A percentile compares a stretch with the other conserved stretches of the same genome.
Conservation (phyloP, 2,797 vertebrate species). For the Austrolebias charrua region DNA sequence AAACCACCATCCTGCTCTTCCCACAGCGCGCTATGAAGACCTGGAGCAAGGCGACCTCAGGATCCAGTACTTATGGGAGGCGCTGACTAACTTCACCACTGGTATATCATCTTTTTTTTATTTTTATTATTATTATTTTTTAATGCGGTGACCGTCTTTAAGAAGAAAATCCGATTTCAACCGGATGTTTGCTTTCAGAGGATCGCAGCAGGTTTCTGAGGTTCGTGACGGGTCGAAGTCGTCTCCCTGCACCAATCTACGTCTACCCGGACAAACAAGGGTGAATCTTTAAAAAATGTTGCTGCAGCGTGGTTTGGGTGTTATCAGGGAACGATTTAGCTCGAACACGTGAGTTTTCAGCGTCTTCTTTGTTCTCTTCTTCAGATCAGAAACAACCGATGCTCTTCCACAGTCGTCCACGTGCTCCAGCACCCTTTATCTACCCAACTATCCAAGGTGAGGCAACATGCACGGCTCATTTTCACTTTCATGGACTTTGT, state of each 20-base stretch:
- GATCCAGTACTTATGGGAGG: constrained; percentile 96
- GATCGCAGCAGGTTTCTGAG: constrained; percentile 97
- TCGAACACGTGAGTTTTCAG: not conserved
- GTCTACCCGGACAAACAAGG: constrained; percentile 95
- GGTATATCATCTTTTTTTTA: constrained; percentile 72
- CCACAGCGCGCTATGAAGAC: constrained; percentile 91
- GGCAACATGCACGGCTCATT: not conserved
- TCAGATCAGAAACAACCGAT: constrained; percentile 90
- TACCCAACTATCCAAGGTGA: constrained; percentile 94
- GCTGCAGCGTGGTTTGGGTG: not conserved
- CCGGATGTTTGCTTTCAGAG: constrained; percentile 79
- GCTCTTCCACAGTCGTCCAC: constrained; percentile 96
- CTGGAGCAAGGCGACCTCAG: constrained; percentile 88
- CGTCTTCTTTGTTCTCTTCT: constrained; percentile 5
- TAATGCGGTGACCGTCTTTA: too few species aligned
- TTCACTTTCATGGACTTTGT: too few species aligned
- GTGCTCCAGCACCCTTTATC: constrained; percentile 95
- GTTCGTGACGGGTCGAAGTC: constrained; percentile 97
- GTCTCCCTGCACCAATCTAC: constrained; percentile 95
- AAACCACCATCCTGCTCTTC: constrained; percentile 7
- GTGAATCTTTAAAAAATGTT: constrained; percentile 74
- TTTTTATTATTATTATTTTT: not conserved
- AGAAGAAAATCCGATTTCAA: too few species aligned
- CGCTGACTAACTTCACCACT: constrained; percentile 95
- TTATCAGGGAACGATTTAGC: too few species aligned